phyloP scores from a whole-genome alignment of 35 echinoderm and acorn worm species.

The Ptychodera flava region DNA sequence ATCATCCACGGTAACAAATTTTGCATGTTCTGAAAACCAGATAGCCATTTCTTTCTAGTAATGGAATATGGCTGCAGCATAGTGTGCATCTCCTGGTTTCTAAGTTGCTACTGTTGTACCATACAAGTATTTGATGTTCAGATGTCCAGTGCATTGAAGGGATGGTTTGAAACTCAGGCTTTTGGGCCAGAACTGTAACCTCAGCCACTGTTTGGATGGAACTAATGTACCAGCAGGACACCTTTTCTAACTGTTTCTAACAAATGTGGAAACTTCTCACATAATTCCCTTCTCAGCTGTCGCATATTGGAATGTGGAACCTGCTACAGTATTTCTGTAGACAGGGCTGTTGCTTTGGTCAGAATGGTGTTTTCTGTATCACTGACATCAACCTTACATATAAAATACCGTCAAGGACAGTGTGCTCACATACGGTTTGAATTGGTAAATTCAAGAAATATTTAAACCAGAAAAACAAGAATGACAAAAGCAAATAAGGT shows the following conservation, averaged over 20 bases:
- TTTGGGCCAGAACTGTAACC: slow-evolving; percentile 11
- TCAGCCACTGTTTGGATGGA: slow-evolving; percentile 12
- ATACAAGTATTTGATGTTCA: slow-evolving; percentile 24
- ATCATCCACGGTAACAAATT: not conserved
- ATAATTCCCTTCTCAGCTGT: slow-evolving; percentile 40
- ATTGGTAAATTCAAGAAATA: too few relatives aligned
- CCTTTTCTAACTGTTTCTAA: slow-evolving; percentile 20
- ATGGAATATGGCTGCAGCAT: not conserved
- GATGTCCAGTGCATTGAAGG: not conserved
- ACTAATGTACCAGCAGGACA: slow-evolving; percentile 16
- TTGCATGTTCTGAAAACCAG: not conserved
- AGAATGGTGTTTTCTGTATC: not conserved
- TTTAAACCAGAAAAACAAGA: too few relatives aligned
- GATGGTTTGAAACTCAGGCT: not conserved
- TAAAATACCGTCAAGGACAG: too few relatives aligned
- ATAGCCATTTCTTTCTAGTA: slow-evolving; percentile 8
- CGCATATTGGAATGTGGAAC: slow-evolving; percentile 18
- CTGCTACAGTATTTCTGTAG: not conserved
- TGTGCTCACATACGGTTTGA: too few relatives aligned
- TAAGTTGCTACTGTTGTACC: not conserved
- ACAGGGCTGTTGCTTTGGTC: not conserved
- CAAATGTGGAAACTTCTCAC: not conserved
- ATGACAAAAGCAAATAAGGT: too few relatives aligned
- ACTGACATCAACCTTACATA: not conserved
- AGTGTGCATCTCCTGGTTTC: not conserved